phyloP scores from a whole-genome alignment of 2,888 invertebrate genomes.

The Bruchidius siliquastri region DNA sequence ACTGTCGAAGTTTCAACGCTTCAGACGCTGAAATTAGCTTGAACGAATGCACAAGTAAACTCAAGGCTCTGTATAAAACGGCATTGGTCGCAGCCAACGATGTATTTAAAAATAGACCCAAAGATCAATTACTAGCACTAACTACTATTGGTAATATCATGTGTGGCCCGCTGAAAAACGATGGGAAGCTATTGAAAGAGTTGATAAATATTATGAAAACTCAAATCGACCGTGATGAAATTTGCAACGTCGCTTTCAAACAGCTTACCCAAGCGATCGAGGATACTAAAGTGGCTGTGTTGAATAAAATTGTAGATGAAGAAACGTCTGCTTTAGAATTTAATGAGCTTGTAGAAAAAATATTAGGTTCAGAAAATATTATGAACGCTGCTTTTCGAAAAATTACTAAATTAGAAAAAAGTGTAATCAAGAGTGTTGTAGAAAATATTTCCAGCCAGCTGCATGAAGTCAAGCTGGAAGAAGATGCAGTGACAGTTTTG shows the following conservation, averaged over 20 bases:
- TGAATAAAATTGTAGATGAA: constrained; percentile 40
- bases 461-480: constrained; percentile 57
- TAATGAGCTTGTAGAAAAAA: constrained; percentile 59
- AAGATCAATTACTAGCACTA: constrained; percentile 44
- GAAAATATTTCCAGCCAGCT: constrained; percentile 59
- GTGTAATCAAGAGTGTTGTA: constrained; percentile 56
- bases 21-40: constrained; percentile 38
- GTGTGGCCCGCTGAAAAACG: constrained; percentile 35
- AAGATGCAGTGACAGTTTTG: constrained; percentile 60
- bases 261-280: constrained; percentile 50
- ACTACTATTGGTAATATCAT: constrained; percentile 40
- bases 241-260: constrained; percentile 40
- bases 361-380: constrained; percentile 59
- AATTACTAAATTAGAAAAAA: constrained; percentile 57
- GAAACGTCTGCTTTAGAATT: constrained; percentile 48
- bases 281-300: constrained; percentile 60
- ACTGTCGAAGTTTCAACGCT: constrained; percentile 28
- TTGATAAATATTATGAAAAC: constrained; percentile 40
- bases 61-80: constrained; percentile 43
- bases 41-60: constrained; percentile 33
- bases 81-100: constrained; percentile 44
- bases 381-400: constrained; percentile 61
- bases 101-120: constrained; percentile 44
- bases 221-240: constrained; percentile 39
- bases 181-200: constrained; percentile 36